These are phyloP conservation scores for Netelia fuscicornis DNA, from an alignment of 2,888 invertebrate species.

Conservation along the genomic window DNA sequence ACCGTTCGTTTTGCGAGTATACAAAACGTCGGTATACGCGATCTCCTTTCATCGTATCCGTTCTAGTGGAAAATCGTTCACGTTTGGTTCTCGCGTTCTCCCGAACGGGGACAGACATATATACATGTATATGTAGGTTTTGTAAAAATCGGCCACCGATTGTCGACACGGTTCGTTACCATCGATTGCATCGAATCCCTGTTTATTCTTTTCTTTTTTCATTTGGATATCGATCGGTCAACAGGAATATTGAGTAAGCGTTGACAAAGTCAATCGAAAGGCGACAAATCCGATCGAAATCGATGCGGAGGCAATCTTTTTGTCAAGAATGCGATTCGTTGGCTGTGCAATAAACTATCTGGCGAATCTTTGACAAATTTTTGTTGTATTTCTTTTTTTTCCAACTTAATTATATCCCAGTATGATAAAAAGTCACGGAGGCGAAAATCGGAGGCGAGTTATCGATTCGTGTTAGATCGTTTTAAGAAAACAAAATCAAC, in stretches of 20 bases:
- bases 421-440: constrained; percentile 12
- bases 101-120: constrained; percentile 47
- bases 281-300: neutral
- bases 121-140: neutral
- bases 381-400: neutral
- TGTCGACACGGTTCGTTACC: constrained; percentile 35
- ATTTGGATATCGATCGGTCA: constrained; percentile 22
- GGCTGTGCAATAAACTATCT: neutral
- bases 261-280: constrained; percentile 1
- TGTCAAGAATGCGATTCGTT: neutral
- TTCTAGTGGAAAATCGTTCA: constrained; percentile 59
- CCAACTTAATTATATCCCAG: neutral
- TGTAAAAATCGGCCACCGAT: constrained; percentile 10
- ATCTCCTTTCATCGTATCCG: constrained; percentile 59
- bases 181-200: constrained; percentile 49
- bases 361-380: neutral
- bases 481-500: neutral
- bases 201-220: constrained; percentile 36
- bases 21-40: constrained; percentile 25
- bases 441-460: constrained; percentile 14
- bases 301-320: neutral
- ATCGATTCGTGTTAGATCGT: neutral
- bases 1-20: constrained; percentile 17
- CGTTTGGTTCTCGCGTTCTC: constrained; percentile 32
- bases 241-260: constrained; percentile 15